Conservation (phyloP, 2,113 vertebrate species). For the Protobothrops flavoviridis region DNA sequence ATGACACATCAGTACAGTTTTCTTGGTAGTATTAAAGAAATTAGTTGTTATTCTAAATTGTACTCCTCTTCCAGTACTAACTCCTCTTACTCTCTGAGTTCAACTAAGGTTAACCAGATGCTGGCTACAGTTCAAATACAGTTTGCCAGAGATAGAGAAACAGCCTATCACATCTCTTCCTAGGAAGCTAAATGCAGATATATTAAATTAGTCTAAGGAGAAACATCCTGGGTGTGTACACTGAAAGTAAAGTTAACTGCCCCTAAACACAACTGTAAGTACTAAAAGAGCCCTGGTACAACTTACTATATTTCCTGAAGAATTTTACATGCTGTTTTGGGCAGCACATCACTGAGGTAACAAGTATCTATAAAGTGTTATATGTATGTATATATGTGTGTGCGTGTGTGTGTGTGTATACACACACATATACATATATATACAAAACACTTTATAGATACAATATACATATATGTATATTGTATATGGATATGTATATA, state of each 20-base stretch:
- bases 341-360: neutral
- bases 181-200: accelerated
- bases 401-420: too few relatives aligned
- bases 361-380: neutral
- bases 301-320: neutral
- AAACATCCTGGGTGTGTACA: constrained; percentile 9
- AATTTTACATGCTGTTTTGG: neutral
- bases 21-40: neutral
- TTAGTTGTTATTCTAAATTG: neutral
- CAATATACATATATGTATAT: too few relatives aligned
- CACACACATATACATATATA: neutral
- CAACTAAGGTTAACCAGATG: neutral
- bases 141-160: neutral
- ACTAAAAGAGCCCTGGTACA: neutral
- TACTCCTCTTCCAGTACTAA: neutral
- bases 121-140: neutral
- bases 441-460: neutral
- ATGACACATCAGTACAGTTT: neutral
- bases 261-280: neutral
- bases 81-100: neutral
- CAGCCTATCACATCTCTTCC: constrained; percentile 12
- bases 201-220: neutral
- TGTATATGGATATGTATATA: too few relatives aligned
- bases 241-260: neutral
- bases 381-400: too few relatives aligned